Percentiles rank a stretch among this genome's conserved stretches.
Evolutionary conservation across 2,113 vertebrate species (phyloP).

Genomic region (Cromileptes altivelis): DNA sequence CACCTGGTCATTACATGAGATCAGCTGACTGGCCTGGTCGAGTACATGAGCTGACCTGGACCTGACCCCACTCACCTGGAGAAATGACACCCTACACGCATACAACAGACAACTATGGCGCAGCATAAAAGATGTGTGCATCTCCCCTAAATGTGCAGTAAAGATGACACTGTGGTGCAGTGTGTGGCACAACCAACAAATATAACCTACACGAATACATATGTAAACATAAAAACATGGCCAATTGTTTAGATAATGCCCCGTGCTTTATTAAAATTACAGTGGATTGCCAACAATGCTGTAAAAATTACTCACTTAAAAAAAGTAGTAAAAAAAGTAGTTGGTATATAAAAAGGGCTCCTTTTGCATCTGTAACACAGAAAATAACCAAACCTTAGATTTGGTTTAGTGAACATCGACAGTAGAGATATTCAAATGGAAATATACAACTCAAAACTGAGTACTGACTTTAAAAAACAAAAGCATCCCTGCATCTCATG

Average conservation of each 20-base stretch:
- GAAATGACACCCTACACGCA: neutral
- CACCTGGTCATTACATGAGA: slow-evolving; percentile 14
- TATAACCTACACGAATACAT: neutral
- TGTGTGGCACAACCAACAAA: neutral
- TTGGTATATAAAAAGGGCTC: slow-evolving; percentile 24
- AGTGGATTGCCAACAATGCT: slow-evolving; percentile 33
- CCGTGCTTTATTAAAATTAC: slow-evolving; percentile 63
- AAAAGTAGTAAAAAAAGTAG: slow-evolving; percentile 22
- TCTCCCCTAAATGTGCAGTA: neutral
- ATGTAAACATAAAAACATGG: neutral
- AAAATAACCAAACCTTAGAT: slow-evolving; percentile 1
- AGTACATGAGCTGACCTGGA: slow-evolving; percentile 16
- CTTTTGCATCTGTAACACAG: slow-evolving; percentile 7
- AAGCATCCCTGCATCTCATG: slow-evolving; percentile 38
- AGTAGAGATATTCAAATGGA: slow-evolving; percentile 20
- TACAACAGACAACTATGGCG: neutral
- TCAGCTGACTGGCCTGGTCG: slow-evolving; percentile 2
- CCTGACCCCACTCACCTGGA: neutral
- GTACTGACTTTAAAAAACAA: slow-evolving; percentile 23
- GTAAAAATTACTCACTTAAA: slow-evolving; percentile 11
- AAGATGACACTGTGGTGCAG: neutral
- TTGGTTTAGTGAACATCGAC: slow-evolving; percentile 4
- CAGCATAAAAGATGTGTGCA: neutral
- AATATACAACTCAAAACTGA: slow-evolving; percentile 29
- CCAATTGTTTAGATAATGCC: slow-evolving; percentile 1